phyloP scores from a whole-genome alignment of 2,888 invertebrate genomes.

The Byasa hedistus region DNA sequence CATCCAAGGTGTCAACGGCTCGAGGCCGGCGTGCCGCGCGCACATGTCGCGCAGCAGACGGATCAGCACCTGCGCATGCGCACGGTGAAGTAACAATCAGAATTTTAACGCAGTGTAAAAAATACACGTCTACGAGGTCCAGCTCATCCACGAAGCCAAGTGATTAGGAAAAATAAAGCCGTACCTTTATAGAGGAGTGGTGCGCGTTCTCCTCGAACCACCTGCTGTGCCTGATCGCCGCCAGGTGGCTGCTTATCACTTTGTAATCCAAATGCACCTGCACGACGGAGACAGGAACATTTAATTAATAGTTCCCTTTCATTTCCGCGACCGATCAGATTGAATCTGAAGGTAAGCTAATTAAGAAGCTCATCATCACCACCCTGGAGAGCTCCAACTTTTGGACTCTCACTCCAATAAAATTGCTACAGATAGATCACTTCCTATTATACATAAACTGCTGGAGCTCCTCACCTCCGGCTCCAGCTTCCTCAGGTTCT shows the following conservation, averaged over 20 bases:
- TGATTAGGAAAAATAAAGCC: not conserved
- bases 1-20: slow-evolving; percentile 97
- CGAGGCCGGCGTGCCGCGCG: slow-evolving; percentile 92
- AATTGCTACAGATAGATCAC: too few species aligned
- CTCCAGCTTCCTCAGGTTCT: slow-evolving; percentile 95
- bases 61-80: slow-evolving; percentile 84
- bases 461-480: slow-evolving; percentile 80
- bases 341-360: too few species aligned
- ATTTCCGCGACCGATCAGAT: too few species aligned
- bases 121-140: too few species aligned
- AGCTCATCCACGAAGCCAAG: too few species aligned
- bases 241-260: slow-evolving; percentile 92
- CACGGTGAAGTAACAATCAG: too few species aligned
- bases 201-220: slow-evolving; percentile 99
- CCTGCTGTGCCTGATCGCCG: slow-evolving; percentile 95
- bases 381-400: too few species aligned
- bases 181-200: slow-evolving; percentile 94
- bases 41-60: slow-evolving; percentile 95
- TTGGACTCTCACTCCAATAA: too few species aligned
- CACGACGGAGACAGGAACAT: not conserved
- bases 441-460: not conserved
- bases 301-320: too few species aligned
- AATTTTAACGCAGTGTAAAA: too few species aligned
- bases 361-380: too few species aligned
- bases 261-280: slow-evolving; percentile 85